Conservation (phyloP, 1,140 invertebrate species). For the Bombus confusus region DNA sequence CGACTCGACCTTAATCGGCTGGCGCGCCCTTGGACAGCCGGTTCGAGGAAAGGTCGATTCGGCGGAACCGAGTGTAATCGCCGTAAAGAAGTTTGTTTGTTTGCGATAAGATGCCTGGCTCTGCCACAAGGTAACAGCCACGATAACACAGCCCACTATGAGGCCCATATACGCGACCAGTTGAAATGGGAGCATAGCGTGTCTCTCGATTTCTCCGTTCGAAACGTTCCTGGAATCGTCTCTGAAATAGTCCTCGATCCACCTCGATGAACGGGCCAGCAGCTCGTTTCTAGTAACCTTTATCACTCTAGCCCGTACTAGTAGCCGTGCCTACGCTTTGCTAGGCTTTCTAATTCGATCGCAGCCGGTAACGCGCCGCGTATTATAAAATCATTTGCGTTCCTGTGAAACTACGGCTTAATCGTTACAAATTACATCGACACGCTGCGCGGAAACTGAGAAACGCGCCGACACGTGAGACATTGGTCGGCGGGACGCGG, state of each 20-base stretch:
- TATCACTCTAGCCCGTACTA: conserved; percentile 16
- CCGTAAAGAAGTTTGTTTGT: conserved; percentile 51
- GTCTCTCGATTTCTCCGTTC: conserved; percentile 54
- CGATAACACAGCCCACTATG: conserved; percentile 46
- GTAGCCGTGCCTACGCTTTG: neutral
- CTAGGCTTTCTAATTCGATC: conserved; percentile 38
- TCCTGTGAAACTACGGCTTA: conserved; percentile 7
- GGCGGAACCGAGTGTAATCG: conserved; percentile 38
- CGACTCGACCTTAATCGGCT: conserved; percentile 18
- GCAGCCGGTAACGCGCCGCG: neutral
- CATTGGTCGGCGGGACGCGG: neutral
- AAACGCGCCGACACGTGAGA: neutral
- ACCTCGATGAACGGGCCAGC: conserved; percentile 29
- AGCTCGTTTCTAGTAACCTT: conserved; percentile 42
- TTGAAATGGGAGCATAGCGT: conserved; percentile 50
- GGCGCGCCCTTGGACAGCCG: conserved; percentile 36
- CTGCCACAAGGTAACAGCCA: conserved; percentile 44
- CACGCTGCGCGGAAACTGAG: neutral
- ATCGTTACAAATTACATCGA: conserved; percentile 10
- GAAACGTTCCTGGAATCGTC: conserved; percentile 52
- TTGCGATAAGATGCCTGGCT: conserved; percentile 41
- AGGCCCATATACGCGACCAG: conserved; percentile 44
- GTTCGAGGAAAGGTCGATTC: conserved; percentile 53
- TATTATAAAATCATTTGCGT: conserved; percentile 44
- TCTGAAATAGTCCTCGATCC: conserved; percentile 47